Conservation (phyloP, 2,113 vertebrate species). For the Pao palembangensis region DNA sequence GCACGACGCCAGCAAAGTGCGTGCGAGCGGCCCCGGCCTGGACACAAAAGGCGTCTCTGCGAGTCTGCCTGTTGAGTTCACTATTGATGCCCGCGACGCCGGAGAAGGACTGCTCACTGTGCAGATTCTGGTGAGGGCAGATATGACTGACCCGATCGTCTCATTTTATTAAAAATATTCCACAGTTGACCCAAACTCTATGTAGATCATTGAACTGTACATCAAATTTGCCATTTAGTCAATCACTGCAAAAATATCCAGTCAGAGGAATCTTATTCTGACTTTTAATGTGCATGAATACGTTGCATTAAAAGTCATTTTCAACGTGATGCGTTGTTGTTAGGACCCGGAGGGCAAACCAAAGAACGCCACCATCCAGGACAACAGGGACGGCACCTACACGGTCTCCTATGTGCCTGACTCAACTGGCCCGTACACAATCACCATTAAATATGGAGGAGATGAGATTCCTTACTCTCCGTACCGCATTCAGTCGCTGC, state of each 20-base stretch:
- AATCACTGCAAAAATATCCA: too few relatives aligned
- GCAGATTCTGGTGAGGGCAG: slow-evolving; percentile 85
- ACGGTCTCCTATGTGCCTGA: slow-evolving; percentile 92
- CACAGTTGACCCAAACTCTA: not conserved
- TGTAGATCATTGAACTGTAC: not conserved
- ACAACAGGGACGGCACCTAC: slow-evolving; percentile 91
- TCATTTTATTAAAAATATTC: too few relatives aligned
- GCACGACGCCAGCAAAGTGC: slow-evolving; percentile 92
- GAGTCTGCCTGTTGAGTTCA: slow-evolving; percentile 91
- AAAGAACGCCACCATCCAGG: slow-evolving; percentile 91
- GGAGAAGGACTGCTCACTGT: slow-evolving; percentile 90
- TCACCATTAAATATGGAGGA: slow-evolving; percentile 91
- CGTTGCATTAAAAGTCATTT: too few relatives aligned
- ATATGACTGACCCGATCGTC: not conserved
- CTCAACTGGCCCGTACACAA: slow-evolving; percentile 89
- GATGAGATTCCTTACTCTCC: slow-evolving; percentile 92
- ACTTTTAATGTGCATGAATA: too few relatives aligned
- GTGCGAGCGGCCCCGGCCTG: slow-evolving; percentile 88
- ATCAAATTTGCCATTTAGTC: not conserved
- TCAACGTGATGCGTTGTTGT: not conserved
- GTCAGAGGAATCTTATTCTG: too few relatives aligned
- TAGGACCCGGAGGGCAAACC: slow-evolving; percentile 94
- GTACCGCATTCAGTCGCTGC: slow-evolving; percentile 87
- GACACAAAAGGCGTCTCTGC: slow-evolving; percentile 85
- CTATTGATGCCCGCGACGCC: slow-evolving; percentile 88